phyloP scores from a whole-genome alignment of 2,888 invertebrate genomes.

The Synanthedon myopaeformis region DNA sequence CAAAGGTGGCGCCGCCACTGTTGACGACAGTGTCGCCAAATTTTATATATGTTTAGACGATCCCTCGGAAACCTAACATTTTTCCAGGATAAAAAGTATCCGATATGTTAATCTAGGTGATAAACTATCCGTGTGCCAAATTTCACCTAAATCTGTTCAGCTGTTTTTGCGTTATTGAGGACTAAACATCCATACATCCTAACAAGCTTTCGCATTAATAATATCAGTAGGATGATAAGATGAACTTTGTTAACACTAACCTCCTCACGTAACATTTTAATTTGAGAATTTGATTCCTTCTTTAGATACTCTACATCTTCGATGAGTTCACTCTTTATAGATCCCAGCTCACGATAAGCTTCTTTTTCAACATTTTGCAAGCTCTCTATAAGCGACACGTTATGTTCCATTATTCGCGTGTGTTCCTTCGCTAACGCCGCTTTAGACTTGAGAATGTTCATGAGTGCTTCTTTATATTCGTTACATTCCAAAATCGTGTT shows the following conservation, averaged over 20 bases:
- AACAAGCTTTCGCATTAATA: background rate
- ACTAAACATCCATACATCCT: too few species aligned
- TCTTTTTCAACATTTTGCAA: constrained; percentile 60
- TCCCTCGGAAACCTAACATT: too few species aligned
- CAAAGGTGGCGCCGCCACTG: too few species aligned
- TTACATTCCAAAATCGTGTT: constrained; percentile 49
- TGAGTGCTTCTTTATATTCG: constrained; percentile 60
- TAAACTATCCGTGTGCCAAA: too few species aligned
- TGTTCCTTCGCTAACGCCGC: constrained; percentile 58
- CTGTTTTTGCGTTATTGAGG: too few species aligned
- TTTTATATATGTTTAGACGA: too few species aligned
- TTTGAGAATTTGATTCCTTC: constrained; percentile 54
- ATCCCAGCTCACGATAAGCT: constrained; percentile 56
- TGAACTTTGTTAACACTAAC: constrained; percentile 23
- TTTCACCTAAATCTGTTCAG: too few species aligned
- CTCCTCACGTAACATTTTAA: constrained; percentile 50
- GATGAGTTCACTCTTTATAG: constrained; percentile 56
- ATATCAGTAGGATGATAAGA: background rate
- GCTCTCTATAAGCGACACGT: constrained; percentile 57
- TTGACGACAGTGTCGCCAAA: too few species aligned
- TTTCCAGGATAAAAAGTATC: too few species aligned
- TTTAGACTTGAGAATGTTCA: constrained; percentile 58
- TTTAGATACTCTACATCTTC: constrained; percentile 58
- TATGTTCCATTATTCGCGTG: constrained; percentile 60
- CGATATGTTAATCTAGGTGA: too few species aligned